Evolutionary conservation across 2,888 invertebrate species (phyloP).

Genomic region (Cerceris rybyensis): DNA sequence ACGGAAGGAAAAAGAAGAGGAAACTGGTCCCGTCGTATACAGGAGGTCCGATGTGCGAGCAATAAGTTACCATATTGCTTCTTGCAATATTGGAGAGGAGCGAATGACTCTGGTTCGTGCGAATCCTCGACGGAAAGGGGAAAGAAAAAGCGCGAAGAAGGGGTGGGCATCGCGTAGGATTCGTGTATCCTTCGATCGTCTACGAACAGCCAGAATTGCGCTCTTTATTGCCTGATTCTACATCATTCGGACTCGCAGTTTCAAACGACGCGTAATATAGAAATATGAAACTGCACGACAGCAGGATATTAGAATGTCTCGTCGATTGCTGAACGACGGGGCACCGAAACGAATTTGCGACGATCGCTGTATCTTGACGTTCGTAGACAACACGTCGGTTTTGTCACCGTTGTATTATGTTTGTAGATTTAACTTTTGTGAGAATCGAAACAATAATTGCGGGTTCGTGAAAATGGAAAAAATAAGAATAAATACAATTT

Average conservation of each 20-base stretch:
- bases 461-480: too few relatives aligned
- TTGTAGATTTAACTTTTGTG: too few relatives aligned
- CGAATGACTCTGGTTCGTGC: too few relatives aligned
- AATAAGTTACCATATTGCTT: neutral
- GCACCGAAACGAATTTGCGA: neutral
- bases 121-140: too few relatives aligned
- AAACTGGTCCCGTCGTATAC: neutral
- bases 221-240: conserved; percentile 42
- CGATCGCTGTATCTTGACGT: neutral
- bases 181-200: conserved; percentile 17
- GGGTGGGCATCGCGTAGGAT: conserved; percentile 8
- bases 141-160: neutral
- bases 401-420: neutral
- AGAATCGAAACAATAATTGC: too few relatives aligned
- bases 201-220: conserved; percentile 19
- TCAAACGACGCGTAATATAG: conserved; percentile 39
- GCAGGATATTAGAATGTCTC: conserved; percentile 48
- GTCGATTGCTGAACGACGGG: conserved; percentile 37
- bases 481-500: too few relatives aligned
- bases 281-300: conserved; percentile 47
- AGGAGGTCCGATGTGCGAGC: neutral
- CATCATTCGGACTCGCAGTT: conserved; percentile 24
- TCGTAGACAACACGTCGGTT: neutral
- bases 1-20: neutral
- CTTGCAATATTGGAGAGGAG: neutral